phyloP scores from a whole-genome alignment of 2,888 invertebrate species.

The Cheilosia urbana region DNA sequence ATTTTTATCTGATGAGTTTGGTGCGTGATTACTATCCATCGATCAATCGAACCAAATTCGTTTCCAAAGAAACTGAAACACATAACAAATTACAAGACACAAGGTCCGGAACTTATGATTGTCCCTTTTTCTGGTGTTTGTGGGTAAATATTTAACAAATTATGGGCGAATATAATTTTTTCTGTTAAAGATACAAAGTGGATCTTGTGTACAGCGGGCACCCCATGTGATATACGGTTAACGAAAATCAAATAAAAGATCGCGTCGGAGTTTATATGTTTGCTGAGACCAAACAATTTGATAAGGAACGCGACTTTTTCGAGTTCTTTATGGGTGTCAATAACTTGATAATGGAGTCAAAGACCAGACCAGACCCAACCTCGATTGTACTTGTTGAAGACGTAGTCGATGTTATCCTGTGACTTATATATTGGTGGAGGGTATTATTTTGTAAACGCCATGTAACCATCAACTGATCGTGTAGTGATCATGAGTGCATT shows the following conservation, averaged over 20 bases:
- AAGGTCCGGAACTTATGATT: constrained; percentile 58
- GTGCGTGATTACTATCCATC: constrained; percentile 62
- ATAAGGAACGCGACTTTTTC: constrained; percentile 34
- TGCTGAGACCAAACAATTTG: constrained; percentile 37
- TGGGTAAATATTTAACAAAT: constrained; percentile 63
- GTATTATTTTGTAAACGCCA: background rate
- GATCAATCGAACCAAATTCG: constrained; percentile 55
- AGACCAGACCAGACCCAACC: background rate
- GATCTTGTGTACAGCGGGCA: background rate
- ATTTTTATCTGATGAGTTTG: constrained; percentile 34
- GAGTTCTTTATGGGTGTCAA: constrained; percentile 19
- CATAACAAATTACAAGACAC: constrained; percentile 26
- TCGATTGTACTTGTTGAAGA: too few relatives aligned
- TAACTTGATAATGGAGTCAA: constrained; percentile 30
- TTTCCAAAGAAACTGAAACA: constrained; percentile 30
- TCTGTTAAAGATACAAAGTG: constrained; percentile 39
- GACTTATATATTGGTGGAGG: too few relatives aligned
- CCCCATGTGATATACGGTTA: constrained; percentile 43
- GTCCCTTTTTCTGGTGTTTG: background rate
- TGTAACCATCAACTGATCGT: too few relatives aligned
- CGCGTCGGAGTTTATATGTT: constrained; percentile 41
- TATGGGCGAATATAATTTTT: constrained; percentile 42
- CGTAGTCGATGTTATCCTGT: background rate
- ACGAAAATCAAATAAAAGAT: constrained; percentile 51
- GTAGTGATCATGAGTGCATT: too few relatives aligned